Evolutionary conservation across 2,113 vertebrate species (phyloP), one percentile per base, ranked within the genome.

Genomic region (Grammomys dolichurus): DNA sequence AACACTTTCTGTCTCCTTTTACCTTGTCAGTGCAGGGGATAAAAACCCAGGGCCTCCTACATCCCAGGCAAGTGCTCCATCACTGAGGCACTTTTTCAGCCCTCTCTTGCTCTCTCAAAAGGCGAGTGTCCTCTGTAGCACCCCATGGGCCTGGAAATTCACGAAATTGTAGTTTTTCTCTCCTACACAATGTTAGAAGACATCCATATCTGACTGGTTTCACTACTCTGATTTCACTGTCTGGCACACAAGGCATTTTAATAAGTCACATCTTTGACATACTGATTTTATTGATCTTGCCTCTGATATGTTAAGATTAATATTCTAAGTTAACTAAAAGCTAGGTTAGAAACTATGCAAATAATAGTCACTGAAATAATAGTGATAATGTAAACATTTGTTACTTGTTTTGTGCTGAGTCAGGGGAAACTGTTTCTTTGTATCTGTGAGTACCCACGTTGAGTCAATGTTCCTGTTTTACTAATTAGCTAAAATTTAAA

Each of bases 221-320:
- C 48, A 63, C n/a, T 3, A 0, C 6, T 24, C 0, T 22, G 20
- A 17, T 10, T 12, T 82, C 17, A 2, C 11, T 43, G 48, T 56
- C 60, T 77, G n/a, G 4, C 67, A 63, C 72, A 19, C 3, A 69
- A 85, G 48, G 17, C 56, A 63, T 58, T 73, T 26, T 2, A 13
- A 31, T 67, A 75, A 84, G 7, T 40, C n/a, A 7, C 73, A 67
- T 81, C 46, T 82, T 87, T 76, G 14, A 76, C 69, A 67, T 33
- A 60, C 19, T 5, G 19, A 60, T 2, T 60, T 60, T 60, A 60
- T 60, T 60, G 58, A 60, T 60, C 20, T 96, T 87, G 33, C 33
- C 51, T 93, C 63, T 10, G 5, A 46, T 81, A 91, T 1, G 12
- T 33, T 51, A 93, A 58, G 65, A 82, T 96, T 96, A 72, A 92